phyloP scores from a whole-genome alignment of 2,113 vertebrate species.

The Halcyon malimbica region DNA sequence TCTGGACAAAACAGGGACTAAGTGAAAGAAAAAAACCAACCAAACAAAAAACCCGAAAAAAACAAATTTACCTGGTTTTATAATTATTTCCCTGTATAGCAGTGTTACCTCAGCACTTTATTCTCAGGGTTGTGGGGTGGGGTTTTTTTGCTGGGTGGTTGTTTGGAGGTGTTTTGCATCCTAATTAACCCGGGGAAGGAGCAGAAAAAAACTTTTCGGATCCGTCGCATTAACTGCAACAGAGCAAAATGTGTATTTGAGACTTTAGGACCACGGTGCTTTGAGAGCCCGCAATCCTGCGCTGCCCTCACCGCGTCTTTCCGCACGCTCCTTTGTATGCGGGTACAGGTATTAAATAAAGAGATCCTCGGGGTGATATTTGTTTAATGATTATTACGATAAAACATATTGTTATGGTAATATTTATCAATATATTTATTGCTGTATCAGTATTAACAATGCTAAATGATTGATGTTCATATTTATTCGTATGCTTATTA shows the following conservation, averaged over 20 bases:
- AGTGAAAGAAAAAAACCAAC: not conserved
- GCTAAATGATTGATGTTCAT: not conserved
- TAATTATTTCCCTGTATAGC: not conserved
- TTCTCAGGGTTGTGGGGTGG: not conserved
- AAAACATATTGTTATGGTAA: not conserved
- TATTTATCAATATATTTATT: not conserved
- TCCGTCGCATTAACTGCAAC: fast-evolving
- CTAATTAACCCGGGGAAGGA: not conserved
- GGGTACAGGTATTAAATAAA: not conserved
- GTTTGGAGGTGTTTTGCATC: not conserved
- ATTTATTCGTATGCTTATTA: not conserved
- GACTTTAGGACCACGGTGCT: fast-evolving
- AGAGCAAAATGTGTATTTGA: not conserved
- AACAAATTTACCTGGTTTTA: not conserved
- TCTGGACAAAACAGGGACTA: not conserved
- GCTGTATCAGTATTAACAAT: not conserved
- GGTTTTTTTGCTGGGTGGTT: not conserved
- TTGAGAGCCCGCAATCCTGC: fast-evolving
- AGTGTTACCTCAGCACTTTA: not conserved
- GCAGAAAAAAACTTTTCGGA: not conserved
- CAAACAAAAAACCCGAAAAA: not conserved
- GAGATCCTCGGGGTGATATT: fast-evolving
- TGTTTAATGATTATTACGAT: not conserved
- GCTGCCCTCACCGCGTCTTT: not conserved
- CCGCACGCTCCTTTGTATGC: fast-evolving